phyloP scores from a whole-genome alignment of 2,113 vertebrate species.

The Synchiropus splendidus region DNA sequence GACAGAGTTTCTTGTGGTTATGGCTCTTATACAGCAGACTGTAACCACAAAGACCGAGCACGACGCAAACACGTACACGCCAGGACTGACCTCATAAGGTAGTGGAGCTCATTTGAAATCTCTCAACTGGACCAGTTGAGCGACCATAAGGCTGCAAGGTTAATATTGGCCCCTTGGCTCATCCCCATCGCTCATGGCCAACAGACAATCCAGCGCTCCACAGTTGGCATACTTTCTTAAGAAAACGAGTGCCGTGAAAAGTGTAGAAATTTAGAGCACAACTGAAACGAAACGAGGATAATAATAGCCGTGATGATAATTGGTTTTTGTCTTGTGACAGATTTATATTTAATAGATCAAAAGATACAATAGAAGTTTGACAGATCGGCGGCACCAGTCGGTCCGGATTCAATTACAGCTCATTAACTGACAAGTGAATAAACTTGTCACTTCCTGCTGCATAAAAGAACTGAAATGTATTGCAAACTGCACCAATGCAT shows the following conservation, averaged over 20 bases:
- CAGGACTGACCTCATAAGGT: slow-evolving; percentile 22
- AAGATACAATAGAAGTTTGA: not conserved
- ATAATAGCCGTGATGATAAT: slow-evolving; percentile 19
- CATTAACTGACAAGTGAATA: no score
- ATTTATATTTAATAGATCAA: slow-evolving; percentile 8
- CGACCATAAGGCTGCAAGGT: no score
- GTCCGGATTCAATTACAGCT: no score
- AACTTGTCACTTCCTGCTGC: not conserved
- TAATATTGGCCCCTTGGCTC: no score
- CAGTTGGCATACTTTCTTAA: slow-evolving; percentile 34
- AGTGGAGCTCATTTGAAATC: slow-evolving; percentile 22
- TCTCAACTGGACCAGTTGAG: no score
- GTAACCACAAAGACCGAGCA: slow-evolving; percentile 47
- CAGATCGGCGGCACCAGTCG: no score
- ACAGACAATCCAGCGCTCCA: slow-evolving; percentile 5
- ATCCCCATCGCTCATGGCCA: no score
- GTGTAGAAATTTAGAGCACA: slow-evolving; percentile 32
- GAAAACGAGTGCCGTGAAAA: slow-evolving; percentile 26
- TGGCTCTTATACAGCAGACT: slow-evolving; percentile 47
- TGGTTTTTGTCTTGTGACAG: slow-evolving; percentile 16
- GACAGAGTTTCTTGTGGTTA: slow-evolving; percentile 58
- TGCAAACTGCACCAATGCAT: no score
- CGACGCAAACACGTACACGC: slow-evolving; percentile 14
- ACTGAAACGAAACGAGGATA: slow-evolving; percentile 34
- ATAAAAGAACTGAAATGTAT: no score